phyloP scores from a whole-genome alignment of 2,113 vertebrate species.

The Coregonus clupeaformis region DNA sequence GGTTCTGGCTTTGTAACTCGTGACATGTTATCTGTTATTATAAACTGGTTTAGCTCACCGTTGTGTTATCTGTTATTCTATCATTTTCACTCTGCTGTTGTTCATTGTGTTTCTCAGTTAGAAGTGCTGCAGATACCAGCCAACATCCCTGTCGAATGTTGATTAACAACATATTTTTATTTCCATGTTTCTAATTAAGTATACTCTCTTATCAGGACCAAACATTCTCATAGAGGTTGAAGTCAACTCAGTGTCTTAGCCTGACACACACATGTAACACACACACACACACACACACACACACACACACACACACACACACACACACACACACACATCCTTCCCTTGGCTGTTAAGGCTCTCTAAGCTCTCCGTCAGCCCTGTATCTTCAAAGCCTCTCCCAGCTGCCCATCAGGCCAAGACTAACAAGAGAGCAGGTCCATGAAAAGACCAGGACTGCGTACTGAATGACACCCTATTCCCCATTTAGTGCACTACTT shows the following conservation, averaged over 20 bases:
- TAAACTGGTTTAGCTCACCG: no score
- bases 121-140: constrained; percentile 3
- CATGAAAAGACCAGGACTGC: constrained; percentile 5
- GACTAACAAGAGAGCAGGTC: constrained; percentile 25
- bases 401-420: constrained; percentile 23
- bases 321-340: constrained; percentile 13
- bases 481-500: not conserved
- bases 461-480: not conserved
- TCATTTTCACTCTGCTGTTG: no score
- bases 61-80: no score
- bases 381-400: constrained; percentile 30
- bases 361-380: constrained; percentile 11
- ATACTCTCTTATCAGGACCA: no score
- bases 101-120: no score
- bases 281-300: constrained; percentile 20
- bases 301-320: constrained; percentile 33
- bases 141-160: constrained; percentile 29
- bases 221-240: no score
- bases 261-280: constrained; percentile 36
- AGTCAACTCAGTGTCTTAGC: not conserved
- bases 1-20: no score
- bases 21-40: no score
- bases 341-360: constrained; percentile 27
- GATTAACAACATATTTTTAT: constrained; percentile 26
- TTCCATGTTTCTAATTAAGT: constrained; percentile 40